Percentiles rank a stretch among this genome's conserved stretches.
Conservation (phyloP, 1,140 invertebrate species). For the Drosophila baimaii region DNA sequence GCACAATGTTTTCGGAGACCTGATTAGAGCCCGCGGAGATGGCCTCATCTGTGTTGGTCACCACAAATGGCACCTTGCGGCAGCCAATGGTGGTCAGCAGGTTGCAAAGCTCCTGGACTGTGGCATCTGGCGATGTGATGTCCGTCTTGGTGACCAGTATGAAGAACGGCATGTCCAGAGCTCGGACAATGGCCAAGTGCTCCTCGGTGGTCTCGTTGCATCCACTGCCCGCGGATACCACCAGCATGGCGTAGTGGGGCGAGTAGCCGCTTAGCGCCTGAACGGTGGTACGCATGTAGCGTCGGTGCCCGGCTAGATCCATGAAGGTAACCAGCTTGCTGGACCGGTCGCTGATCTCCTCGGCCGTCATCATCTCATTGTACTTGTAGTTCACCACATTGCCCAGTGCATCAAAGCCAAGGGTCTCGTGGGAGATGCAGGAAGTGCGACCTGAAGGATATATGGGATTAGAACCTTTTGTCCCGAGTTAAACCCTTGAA, state of each 20-base stretch:
- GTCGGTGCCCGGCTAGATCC: constrained; percentile 97
- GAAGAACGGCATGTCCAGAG: constrained; percentile 95
- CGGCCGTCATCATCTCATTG: constrained; percentile 94
- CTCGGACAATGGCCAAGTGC: constrained; percentile 92
- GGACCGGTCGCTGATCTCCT: constrained; percentile 96
- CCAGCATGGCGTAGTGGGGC: constrained; percentile 97
- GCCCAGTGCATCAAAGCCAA: constrained; percentile 95
- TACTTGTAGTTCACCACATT: constrained; percentile 93
- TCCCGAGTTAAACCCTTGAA: neutral
- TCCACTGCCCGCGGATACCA: constrained; percentile 88
- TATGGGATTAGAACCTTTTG: neutral
- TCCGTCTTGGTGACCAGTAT: constrained; percentile 96
- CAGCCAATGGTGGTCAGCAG: constrained; percentile 88
- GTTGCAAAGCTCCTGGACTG: constrained; percentile 87
- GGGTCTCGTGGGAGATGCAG: constrained; percentile 97
- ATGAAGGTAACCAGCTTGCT: constrained; percentile 97
- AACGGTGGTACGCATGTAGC: constrained; percentile 97
- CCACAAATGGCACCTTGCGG: constrained; percentile 88
- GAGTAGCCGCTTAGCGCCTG: constrained; percentile 97
- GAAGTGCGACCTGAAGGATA: constrained; percentile 91
- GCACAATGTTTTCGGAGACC: constrained; percentile 88
- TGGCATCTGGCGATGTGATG: constrained; percentile 87
- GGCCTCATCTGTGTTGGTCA: constrained; percentile 89
- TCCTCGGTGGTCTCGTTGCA: constrained; percentile 91
- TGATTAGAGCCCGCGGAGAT: constrained; percentile 88